phyloP scores from a whole-genome alignment of 1,140 invertebrate species.

The Chymomyza costata region DNA sequence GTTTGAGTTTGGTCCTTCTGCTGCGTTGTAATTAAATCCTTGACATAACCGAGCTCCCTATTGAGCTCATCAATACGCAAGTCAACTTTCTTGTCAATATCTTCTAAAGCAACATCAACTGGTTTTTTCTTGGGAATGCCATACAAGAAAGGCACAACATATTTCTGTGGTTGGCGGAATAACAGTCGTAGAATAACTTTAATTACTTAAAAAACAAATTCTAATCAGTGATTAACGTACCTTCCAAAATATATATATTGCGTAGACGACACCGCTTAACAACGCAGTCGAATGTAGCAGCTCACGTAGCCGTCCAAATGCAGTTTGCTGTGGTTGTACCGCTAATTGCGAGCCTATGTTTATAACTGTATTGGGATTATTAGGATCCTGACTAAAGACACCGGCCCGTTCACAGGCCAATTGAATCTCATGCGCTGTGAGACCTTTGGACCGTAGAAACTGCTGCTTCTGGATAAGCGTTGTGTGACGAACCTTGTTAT shows the following conservation, averaged over 20 bases:
- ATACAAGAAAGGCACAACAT: conserved; percentile 80
- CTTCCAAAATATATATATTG: conserved; percentile 85
- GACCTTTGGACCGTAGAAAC: conserved; percentile 88
- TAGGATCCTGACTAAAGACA: conserved; percentile 72
- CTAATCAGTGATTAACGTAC: conserved; percentile 74
- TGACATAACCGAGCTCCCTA: conserved; percentile 77
- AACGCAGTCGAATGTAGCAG: conserved; percentile 81
- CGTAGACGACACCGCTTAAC: conserved; percentile 83
- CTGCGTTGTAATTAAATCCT: conserved; percentile 66
- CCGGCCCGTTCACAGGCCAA: conserved; percentile 81
- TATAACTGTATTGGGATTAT: conserved; percentile 61
- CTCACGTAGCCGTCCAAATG: conserved; percentile 79
- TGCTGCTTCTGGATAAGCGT: conserved; percentile 85
- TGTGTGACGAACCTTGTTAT: conserved; percentile 86
- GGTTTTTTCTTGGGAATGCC: conserved; percentile 79
- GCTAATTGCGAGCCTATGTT: conserved; percentile 67
- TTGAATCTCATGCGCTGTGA: conserved; percentile 86
- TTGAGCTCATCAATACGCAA: conserved; percentile 79
- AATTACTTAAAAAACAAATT: not conserved
- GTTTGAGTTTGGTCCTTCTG: conserved; percentile 78
- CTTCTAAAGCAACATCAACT: conserved; percentile 80
- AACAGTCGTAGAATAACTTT: not conserved
- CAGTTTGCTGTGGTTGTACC: conserved; percentile 67
- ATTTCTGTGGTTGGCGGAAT: conserved; percentile 80
- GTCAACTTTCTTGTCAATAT: conserved; percentile 82